Base-by-base conservation (phyloP, 92 coral and sea anemone genomes). In the Zoanthus solanderi region DNA sequence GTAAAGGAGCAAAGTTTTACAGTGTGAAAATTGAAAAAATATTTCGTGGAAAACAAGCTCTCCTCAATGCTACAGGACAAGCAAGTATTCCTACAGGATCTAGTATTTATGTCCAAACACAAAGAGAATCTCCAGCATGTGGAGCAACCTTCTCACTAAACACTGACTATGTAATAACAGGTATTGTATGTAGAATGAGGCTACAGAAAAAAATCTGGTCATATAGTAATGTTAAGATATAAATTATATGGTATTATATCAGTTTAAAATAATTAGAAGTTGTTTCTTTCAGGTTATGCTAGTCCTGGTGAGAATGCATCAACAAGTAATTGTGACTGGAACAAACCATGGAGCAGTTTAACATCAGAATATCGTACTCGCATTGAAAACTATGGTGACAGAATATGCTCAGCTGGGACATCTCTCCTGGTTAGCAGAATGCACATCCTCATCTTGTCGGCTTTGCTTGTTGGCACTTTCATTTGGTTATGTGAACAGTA, bases 81-180 rank as follows among this genome's bases (percentile, higher is more conserved):
- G 56, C 84, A 44, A 45, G 42, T 44, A 44, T 80, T 5, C 74
- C 44, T 42, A 18, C 74, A 14, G 73, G 84, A 34, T 79, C 84
- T n/a, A 42, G 47, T 14, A 8, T 79, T 37, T 61, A 61, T 65
- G 3, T 79, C 63, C 53, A 60, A 67, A 79, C 73, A 66, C 58
- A 11, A 0, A 61, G 34, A 65, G 18, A 63, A 63, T 17, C 57
- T 45, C 60, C 85, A 12, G 58, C 85, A 0, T 80, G 85, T 45
- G 85, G 72, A 2, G 58, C 57, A 17, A 34, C 46, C 3, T 29
- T 80, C 2, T 11, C 7, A 18, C 11, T 65, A 50, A 80, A 63
- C 9, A 80, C 75, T 6, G 85, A 65, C 29, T 80, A 80, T 44
- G 58, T 65, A 63, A 80, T 80, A 63, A 80, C 85, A 80, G 85